Evolutionary conservation across 2,888 invertebrate genomes (phyloP).

Genomic region (Phlogophora meticulosa): DNA sequence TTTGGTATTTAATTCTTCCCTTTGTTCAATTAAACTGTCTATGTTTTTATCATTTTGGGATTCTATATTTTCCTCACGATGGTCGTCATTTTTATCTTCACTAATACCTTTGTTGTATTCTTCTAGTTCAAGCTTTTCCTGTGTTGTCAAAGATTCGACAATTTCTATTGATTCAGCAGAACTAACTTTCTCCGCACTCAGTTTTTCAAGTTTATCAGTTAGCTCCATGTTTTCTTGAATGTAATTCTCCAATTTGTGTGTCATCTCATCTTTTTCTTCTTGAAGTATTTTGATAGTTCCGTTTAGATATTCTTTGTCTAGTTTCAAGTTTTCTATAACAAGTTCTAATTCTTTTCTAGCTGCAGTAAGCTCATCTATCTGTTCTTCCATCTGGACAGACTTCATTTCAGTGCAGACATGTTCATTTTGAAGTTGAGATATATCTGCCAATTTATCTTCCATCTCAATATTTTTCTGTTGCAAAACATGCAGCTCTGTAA

Average conservation of each 20-base stretch:
- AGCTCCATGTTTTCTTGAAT: constrained; percentile 94
- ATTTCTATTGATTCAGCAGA: constrained; percentile 95
- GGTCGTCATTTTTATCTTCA: constrained; percentile 72
- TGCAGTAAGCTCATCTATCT: constrained; percentile 91
- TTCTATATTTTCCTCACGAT: constrained; percentile 65
- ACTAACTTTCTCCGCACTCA: constrained; percentile 93
- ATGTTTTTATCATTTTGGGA: constrained; percentile 89
- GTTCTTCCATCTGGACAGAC: constrained; percentile 95
- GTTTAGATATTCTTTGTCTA: constrained; percentile 90
- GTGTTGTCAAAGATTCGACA: constrained; percentile 93
- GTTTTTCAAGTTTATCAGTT: constrained; percentile 93
- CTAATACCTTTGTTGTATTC: constrained; percentile 92
- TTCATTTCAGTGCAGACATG: constrained; percentile 95
- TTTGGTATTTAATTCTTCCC: constrained; percentile 92
- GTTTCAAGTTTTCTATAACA: constrained; percentile 87
- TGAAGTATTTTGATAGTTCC: constrained; percentile 90
- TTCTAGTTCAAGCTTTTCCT: constrained; percentile 93
- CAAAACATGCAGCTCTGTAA: constrained; percentile 89
- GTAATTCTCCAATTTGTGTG: constrained; percentile 92
- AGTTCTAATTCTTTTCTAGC: constrained; percentile 88
- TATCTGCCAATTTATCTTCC: constrained; percentile 91
- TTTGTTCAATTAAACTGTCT: constrained; percentile 92
- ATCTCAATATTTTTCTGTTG: constrained; percentile 92
- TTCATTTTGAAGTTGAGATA: constrained; percentile 92
- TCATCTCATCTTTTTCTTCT: constrained; percentile 92